Evolutionary conservation across 2,113 vertebrate species (phyloP).

Genomic region (Larimichthys crocea): DNA sequence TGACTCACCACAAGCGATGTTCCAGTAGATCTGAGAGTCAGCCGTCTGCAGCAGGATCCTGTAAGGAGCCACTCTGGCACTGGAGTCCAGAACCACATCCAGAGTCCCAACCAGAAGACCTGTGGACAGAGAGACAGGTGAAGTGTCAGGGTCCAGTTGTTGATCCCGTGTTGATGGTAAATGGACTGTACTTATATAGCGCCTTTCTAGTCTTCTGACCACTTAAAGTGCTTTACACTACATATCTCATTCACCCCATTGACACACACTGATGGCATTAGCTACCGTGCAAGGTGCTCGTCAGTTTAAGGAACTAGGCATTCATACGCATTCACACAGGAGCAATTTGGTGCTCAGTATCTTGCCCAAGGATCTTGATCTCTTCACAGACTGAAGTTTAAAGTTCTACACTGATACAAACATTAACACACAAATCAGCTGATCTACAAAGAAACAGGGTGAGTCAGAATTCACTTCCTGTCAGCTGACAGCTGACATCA

Average conservation of each 20-base stretch:
- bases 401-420: neutral
- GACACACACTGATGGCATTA: too few relatives aligned
- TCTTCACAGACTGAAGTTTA: neutral
- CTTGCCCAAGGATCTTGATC: too few relatives aligned
- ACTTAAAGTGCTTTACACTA: too few relatives aligned
- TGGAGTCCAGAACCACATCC: constrained; percentile 97
- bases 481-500: neutral
- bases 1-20: constrained; percentile 91
- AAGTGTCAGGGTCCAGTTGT: too few relatives aligned
- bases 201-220: too few relatives aligned
- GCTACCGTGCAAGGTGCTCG: too few relatives aligned
- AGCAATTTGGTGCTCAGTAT: too few relatives aligned
- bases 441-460: neutral
- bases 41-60: constrained; percentile 96
- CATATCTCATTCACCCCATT: too few relatives aligned
- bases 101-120: constrained; percentile 96
- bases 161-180: neutral
- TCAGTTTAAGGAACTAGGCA: too few relatives aligned
- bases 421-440: neutral
- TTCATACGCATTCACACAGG: too few relatives aligned
- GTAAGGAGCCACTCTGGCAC: constrained; percentile 95
- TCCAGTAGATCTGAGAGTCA: constrained; percentile 97
- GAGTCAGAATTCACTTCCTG: neutral
- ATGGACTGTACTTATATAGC: too few relatives aligned
- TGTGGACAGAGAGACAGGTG: constrained; percentile 57